These are phyloP conservation scores for Tipula confusa DNA, from an alignment of 2,888 invertebrate genomes.

Conservation along the genomic window DNA sequence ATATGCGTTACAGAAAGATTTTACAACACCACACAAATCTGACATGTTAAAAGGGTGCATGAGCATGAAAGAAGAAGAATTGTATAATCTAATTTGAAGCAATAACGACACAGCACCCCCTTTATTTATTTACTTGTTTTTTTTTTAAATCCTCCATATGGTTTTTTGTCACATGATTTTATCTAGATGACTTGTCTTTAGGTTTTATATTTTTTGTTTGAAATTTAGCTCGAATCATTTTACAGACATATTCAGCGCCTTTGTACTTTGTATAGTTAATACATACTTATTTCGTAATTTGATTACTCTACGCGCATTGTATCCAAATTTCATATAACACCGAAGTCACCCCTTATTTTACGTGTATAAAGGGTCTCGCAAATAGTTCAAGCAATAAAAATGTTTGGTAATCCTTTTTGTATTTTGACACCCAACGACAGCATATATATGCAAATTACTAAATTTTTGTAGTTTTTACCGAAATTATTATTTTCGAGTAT, in stretches of 20 bases:
- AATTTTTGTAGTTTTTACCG: background rate
- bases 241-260: background rate
- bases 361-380: too few relatives aligned
- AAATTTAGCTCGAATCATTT: background rate
- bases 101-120: background rate
- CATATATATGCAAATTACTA: background rate
- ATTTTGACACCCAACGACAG: background rate
- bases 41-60: conserved; percentile 1
- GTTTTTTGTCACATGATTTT: conserved; percentile 13
- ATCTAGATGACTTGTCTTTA: background rate
- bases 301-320: background rate
- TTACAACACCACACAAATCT: background rate
- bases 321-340: background rate
- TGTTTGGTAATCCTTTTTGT: background rate
- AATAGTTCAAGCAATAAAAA: background rate
- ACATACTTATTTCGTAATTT: conserved; percentile 12
- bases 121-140: background rate
- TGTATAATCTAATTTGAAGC: conserved; percentile 12
- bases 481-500: background rate
- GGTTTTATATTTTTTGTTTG: background rate
- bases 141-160: background rate
- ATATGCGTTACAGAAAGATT: background rate
- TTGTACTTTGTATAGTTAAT: background rate
- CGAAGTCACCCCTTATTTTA: background rate
- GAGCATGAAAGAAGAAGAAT: background rate